Percentiles rank a stretch among this genome's conserved stretches.
Conservation (phyloP, 1,140 invertebrate species). For the Drosophila mayri region DNA sequence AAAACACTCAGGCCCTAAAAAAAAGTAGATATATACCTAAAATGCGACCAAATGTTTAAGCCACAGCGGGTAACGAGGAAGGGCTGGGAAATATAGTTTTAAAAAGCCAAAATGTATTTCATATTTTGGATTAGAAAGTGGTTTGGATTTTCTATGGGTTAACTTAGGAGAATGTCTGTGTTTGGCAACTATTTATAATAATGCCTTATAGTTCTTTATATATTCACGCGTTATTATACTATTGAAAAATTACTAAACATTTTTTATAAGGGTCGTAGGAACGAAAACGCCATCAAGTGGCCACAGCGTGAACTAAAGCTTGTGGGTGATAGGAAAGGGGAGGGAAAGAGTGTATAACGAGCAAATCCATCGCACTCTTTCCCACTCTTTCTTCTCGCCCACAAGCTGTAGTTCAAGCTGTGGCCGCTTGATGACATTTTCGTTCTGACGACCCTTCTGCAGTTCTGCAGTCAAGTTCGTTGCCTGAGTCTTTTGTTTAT, state of each 20-base stretch:
- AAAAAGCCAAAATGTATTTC: constrained; percentile 12
- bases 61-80: constrained; percentile 38
- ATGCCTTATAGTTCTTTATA: not conserved
- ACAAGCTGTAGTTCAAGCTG: no score
- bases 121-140: constrained; percentile 37
- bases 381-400: no score
- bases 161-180: not conserved
- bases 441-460: no score
- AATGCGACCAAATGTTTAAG: constrained; percentile 49
- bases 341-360: no score
- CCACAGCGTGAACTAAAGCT: no score
- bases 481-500: constrained; percentile 69
- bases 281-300: no score
- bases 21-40: constrained; percentile 19
- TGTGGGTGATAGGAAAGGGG: no score
- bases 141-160: not conserved
- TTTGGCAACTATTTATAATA: not conserved
- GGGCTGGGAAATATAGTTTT: constrained; percentile 28
- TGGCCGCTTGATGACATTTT: no score
- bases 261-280: no score
- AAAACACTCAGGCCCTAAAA: constrained; percentile 54
- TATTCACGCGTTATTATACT: no score
- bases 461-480: constrained; percentile 50
- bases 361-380: not conserved
- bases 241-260: no score